A percentile compares a stretch with the other conserved stretches of the same genome.
phyloP scores from a whole-genome alignment of 2,888 invertebrate genomes.

The Hoplodrina blanda region DNA sequence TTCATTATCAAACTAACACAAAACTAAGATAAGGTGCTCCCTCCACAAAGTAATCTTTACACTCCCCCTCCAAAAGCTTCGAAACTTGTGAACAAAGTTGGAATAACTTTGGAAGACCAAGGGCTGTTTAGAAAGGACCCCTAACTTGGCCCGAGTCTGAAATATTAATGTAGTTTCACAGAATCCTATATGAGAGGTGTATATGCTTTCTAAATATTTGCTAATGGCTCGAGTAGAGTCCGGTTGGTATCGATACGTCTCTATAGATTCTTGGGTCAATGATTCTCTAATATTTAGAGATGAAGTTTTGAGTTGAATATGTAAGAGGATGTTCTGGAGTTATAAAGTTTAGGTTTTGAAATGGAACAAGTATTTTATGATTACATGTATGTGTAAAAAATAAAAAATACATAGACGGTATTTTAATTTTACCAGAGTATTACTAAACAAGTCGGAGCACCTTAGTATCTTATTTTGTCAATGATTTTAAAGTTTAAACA shows the following conservation, averaged over 20 bases:
- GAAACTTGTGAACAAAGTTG: conserved; percentile 84
- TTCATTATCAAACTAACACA: conserved; percentile 81
- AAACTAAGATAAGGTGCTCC: conserved; percentile 84
- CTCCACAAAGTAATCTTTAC: conserved; percentile 87
- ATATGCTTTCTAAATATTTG: conserved; percentile 79
- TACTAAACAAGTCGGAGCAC: not conserved
- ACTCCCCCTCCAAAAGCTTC: conserved; percentile 81
- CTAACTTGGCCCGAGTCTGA: conserved; percentile 84
- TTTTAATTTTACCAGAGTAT: not conserved
- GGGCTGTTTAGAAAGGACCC: conserved; percentile 90
- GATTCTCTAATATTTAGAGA: conserved; percentile 33
- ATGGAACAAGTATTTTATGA: no score
- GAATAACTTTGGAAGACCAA: conserved; percentile 90
- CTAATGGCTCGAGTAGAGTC: conserved; percentile 69
- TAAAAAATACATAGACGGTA: not conserved
- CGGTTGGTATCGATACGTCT: conserved; percentile 63
- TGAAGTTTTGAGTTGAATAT: conserved; percentile 29
- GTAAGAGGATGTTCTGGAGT: not conserved
- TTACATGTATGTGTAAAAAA: not conserved
- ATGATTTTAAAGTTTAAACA: not conserved
- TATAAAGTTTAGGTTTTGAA: not conserved
- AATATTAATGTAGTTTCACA: conserved; percentile 90
- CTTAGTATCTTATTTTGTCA: not conserved
- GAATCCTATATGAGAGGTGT: conserved; percentile 88
- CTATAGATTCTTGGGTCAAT: conserved; percentile 38